These are phyloP conservation scores for Crotalus adamanteus DNA, from an alignment of 2,797 vertebrate species.

Conservation along the genomic window DNA sequence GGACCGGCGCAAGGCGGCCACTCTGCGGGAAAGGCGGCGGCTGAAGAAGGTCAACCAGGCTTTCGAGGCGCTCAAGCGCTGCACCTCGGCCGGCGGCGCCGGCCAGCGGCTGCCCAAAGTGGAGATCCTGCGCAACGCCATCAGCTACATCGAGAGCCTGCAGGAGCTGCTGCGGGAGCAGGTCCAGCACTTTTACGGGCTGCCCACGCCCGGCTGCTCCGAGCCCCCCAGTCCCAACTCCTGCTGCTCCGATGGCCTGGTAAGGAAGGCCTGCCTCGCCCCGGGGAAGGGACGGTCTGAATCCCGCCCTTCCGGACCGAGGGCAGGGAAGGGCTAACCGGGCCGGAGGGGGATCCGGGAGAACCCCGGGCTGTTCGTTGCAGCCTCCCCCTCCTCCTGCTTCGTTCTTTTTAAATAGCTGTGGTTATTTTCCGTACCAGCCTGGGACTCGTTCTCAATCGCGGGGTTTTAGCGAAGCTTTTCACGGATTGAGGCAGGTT, in stretches of 20 bases:
- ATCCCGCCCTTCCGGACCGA: background rate
- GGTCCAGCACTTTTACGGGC: conserved; percentile 89
- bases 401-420: background rate
- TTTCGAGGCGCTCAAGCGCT: conserved; percentile 92
- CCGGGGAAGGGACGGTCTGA: background rate
- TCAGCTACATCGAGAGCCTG: conserved; percentile 95
- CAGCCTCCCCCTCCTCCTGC: background rate
- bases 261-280: conserved; percentile 67
- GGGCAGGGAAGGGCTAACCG: background rate
- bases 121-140: conserved; percentile 97
- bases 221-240: conserved; percentile 90
- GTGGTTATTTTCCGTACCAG: background rate
- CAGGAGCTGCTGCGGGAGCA: conserved; percentile 92
- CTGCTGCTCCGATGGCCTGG: conserved; percentile 92
- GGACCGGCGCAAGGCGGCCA: conserved; percentile 92
- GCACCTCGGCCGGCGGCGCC: conserved; percentile 91
- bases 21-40: conserved; percentile 93
- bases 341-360: background rate
- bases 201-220: conserved; percentile 80
- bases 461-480: background rate
- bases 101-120: conserved; percentile 96
- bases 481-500: background rate
- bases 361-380: background rate
- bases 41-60: conserved; percentile 98
- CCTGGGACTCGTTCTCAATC: background rate